A percentile compares a stretch with the other conserved stretches of the same genome.
Conservation (phyloP, 2,113 vertebrate species). For the Lasiurus cinereus region DNA sequence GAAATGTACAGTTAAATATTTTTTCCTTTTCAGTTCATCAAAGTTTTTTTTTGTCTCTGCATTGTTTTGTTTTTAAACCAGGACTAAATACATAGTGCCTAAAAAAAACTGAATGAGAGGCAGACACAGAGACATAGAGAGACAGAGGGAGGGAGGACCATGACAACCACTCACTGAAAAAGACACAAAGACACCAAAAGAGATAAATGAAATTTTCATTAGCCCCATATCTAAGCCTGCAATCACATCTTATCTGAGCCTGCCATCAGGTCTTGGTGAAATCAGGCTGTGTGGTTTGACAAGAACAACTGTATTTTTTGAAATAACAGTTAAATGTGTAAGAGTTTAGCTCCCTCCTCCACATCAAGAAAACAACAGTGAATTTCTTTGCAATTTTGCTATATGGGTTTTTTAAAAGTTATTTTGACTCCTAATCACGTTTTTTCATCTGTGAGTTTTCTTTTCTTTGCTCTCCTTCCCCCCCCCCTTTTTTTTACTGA, state of each 20-base stretch:
- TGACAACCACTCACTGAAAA: not conserved
- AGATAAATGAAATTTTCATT: not conserved
- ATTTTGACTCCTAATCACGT: not conserved
- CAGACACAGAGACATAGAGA: not conserved
- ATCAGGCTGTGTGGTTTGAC: fast-evolving
- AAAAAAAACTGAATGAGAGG: not conserved
- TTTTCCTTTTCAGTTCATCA: not conserved
- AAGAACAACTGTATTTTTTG: not conserved
- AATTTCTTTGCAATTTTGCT: too few relatives aligned
- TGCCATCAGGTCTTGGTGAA: fast-evolving
- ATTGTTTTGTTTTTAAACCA: not conserved
- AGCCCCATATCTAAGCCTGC: not conserved
- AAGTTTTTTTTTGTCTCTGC: not conserved
- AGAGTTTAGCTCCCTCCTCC: not conserved
- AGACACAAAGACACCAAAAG: not conserved
- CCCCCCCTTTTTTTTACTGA: too few relatives aligned
- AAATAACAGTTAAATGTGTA: not conserved
- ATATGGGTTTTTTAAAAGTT: not conserved
- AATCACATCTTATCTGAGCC: not conserved
- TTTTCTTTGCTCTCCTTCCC: not conserved
- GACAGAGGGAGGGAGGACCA: not conserved
- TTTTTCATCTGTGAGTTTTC: not conserved
- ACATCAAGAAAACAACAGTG: not conserved
- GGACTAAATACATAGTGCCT: not conserved
- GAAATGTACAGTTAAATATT: not conserved